Base-by-base conservation (phyloP, 2,113 vertebrate genomes). In the Salvelinus fontinalis region DNA sequence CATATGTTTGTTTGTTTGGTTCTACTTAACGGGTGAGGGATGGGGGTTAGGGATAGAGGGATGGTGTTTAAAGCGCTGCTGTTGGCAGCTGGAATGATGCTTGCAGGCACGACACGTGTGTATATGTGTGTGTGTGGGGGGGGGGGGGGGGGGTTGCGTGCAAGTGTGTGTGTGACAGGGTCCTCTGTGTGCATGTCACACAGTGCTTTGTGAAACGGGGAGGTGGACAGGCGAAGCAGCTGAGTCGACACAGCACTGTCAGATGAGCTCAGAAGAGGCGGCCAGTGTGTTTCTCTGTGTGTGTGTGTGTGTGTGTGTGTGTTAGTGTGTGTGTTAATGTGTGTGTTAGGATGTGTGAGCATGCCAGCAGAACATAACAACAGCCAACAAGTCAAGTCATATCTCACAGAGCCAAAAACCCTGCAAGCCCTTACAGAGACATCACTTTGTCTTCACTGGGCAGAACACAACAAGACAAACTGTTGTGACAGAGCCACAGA, bases 321-420 rank as follows among this genome's bases (percentile, higher is more conserved):
- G 67, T 48, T 31, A n/a, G 26, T 20, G 27, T 77, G 78, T 87
- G 82, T 39, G 34, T 39, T 9, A 2, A 2, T 2, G 9, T 73
- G 48, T 70, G 39, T 49, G 24, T 59, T 18, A 31, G 65, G 20
- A 59, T 67, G 48, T 79, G 74, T 81, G 27, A 31, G 76, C 67
- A 79, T 81, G 80, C 84, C 75, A 57, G 20, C 67, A 82, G 85
- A 90, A 84, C 76, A 86, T 76, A 83, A 86, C 87, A 85, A 82
- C 81, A 57, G 60, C 87, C 84, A 85, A 84, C 84, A 80, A 86
- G 85, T 91, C 86, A 86, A 85, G 83, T 90, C 83, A 85, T 84
- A 88, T 90, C 85, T 89, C 83, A 84, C 87, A 60, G 67, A 75
- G 79, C 84, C 81, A 84, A 89, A 86, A 54, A 75, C 83, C 83